Evolutionary conservation across 2,797 vertebrate genomes (phyloP), one percentile per base, ranked within the genome.

Genomic region (Xiphorhynchus erythropygius): DNA sequence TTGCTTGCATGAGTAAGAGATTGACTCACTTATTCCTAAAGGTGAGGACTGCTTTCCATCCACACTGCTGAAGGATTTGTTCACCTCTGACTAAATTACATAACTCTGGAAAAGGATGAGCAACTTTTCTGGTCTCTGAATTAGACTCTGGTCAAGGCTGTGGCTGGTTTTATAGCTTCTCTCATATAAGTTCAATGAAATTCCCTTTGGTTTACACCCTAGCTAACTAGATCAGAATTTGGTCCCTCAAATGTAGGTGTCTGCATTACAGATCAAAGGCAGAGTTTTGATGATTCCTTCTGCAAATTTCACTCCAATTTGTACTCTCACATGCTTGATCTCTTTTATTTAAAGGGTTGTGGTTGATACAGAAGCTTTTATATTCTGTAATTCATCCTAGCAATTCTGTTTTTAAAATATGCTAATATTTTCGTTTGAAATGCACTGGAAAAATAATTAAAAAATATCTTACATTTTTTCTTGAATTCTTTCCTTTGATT

Each of bases 381-480:
- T 64, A 76, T 63, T 92, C 94, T 64, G 25, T 59, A 73, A 87
- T 65, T 93, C 67, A 71, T 86, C 87, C 63, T 75, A 81, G 71
- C 68, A 89, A 77, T 1, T 32, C n/a, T 73, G 49, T 32, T 96
- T 76, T 90, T 79, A 88, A 94, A 95, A 89, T 81, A 94, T 84
- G 93, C 71, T 94, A 91, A 95, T 97, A 90, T 90, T 90, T 94
- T 93, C 87, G 89, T 97, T 97, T 94, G 93, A 97, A 97, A 96
- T 87, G 44, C 33, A 69, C 81, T n/a, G 42, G 50, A 52, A 91
- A 93, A 93, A 91, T 88, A 13, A 56, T 95, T 97, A 11, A 1
- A 41, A 92, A 97, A 84, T 91, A 90, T 81, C 55, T 92, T 84
- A 86, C 47, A 39, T 94, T 94, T 93, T 93, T 94, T 87, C 67